These are phyloP conservation scores for Cataglyphis albicans DNA, from an alignment of 2,888 invertebrate genomes.

Conservation along the genomic window DNA sequence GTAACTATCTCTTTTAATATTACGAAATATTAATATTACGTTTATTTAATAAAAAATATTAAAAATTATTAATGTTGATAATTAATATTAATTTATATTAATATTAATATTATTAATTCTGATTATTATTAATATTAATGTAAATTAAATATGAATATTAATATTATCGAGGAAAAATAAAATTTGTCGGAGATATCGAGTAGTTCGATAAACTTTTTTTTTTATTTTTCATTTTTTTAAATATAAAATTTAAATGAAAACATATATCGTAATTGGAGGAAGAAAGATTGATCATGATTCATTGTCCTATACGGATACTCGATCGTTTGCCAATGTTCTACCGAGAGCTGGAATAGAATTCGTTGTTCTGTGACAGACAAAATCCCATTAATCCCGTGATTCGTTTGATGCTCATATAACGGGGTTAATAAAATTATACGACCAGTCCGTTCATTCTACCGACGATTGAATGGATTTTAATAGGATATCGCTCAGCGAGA, in stretches of 20 bases:
- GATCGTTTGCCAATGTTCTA: slow-evolving; percentile 38
- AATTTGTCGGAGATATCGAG: background rate
- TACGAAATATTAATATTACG: background rate
- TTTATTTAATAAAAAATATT: background rate
- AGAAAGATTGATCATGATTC: slow-evolving; percentile 33
- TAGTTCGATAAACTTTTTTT: background rate
- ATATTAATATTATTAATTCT: background rate
- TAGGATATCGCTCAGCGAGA: slow-evolving; percentile 55
- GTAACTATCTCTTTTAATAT: slow-evolving; percentile 18
- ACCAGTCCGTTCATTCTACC: slow-evolving; percentile 19
- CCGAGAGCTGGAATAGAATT: slow-evolving; percentile 42
- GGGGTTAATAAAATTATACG: slow-evolving; percentile 59
- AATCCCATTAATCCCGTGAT: slow-evolving; percentile 58
- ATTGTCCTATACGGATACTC: slow-evolving; percentile 31
- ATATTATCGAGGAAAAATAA: background rate
- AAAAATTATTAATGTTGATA: background rate
- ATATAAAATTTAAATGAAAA: background rate
- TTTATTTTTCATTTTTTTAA: background rate
- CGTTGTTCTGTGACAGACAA: slow-evolving; percentile 39
- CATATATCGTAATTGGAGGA: background rate
- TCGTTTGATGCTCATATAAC: slow-evolving; percentile 54
- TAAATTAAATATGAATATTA: background rate
- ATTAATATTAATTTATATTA: background rate
- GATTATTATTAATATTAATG: background rate
- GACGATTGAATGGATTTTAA: slow-evolving; percentile 57